Evolutionary conservation across 2,888 invertebrate genomes (phyloP).

Genomic region (Coenonympha glycerion): DNA sequence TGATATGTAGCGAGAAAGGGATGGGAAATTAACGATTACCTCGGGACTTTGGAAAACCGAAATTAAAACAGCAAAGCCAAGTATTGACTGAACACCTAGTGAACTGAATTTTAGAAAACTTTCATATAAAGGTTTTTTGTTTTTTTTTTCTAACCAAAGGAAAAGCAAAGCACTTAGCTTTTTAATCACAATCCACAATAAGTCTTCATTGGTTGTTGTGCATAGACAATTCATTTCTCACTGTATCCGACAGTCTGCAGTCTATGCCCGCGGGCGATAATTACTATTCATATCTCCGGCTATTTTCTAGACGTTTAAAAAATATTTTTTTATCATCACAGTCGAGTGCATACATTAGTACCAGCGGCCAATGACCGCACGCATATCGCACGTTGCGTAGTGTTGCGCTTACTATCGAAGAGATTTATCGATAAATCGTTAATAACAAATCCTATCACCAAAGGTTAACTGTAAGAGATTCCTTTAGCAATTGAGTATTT

Average conservation of each 20-base stretch:
- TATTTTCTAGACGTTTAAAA: conserved; percentile 19
- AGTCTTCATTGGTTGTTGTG: not conserved
- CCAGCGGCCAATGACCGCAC: conserved; percentile 47
- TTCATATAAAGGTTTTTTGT: too few relatives aligned
- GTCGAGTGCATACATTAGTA: conserved; percentile 48
- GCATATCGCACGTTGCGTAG: conserved; percentile 67
- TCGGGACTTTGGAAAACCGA: too few relatives aligned
- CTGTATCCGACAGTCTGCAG: too few relatives aligned
- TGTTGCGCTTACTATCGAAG: conserved; percentile 32
- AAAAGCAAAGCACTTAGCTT: not conserved
- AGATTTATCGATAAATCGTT: conserved; percentile 34
- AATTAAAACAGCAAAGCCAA: too few relatives aligned
- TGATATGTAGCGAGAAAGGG: too few relatives aligned
- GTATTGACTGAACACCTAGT: too few relatives aligned
- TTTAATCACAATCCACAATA: not conserved
- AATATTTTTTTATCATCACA: conserved; percentile 35
- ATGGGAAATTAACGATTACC: too few relatives aligned
- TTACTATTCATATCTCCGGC: conserved; percentile 6
- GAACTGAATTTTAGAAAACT: too few relatives aligned
- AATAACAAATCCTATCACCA: too few relatives aligned
- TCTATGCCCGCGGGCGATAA: conserved; percentile 8
- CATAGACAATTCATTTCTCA: not conserved
- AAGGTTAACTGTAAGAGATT: too few relatives aligned
- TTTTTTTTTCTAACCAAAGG: not conserved
- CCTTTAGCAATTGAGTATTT: too few relatives aligned